A percentile compares a stretch with the other conserved stretches of the same genome.
These are phyloP conservation scores for Eristalinus aeneus DNA, from an alignment of 2,888 invertebrate genomes.

Conservation along the genomic window DNA sequence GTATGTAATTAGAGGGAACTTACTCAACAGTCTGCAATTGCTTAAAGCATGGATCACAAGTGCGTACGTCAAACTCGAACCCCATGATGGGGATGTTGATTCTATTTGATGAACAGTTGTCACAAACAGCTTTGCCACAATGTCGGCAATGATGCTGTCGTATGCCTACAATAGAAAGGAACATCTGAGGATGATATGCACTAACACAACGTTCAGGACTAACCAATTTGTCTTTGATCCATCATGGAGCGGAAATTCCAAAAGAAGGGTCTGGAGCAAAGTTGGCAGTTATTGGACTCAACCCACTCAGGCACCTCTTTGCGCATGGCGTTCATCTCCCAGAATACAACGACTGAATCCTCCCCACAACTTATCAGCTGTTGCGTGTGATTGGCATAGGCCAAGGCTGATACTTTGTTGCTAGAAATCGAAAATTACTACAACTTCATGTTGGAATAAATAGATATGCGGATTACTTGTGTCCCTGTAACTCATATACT, in stretches of 20 bases:
- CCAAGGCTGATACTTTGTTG: constrained; percentile 94
- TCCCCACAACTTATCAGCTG: constrained; percentile 94
- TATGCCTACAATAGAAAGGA: constrained; percentile 80
- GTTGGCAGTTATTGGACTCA: constrained; percentile 96
- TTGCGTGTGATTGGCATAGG: constrained; percentile 90
- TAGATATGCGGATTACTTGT: constrained; percentile 84
- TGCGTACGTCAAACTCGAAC: constrained; percentile 97
- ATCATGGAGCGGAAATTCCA: constrained; percentile 99
- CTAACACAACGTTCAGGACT: constrained; percentile 11
- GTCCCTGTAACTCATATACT: constrained; percentile 97
- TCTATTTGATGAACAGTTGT: constrained; percentile 92
- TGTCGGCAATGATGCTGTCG: constrained; percentile 95
- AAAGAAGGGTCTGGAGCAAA: constrained; percentile 97
- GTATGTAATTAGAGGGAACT: constrained; percentile 79
- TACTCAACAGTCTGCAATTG: constrained; percentile 92
- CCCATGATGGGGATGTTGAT: constrained; percentile 97
- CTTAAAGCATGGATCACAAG: constrained; percentile 95
- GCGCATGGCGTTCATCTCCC: constrained; percentile 95
- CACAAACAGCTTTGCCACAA: constrained; percentile 98
- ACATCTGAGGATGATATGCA: neutral
- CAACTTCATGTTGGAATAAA: neutral
- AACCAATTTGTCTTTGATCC: constrained; percentile 93
- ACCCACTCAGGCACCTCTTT: constrained; percentile 98
- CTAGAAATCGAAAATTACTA: constrained; percentile 80
- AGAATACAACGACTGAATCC: constrained; percentile 94